Conservation (phyloP, 2,888 invertebrate genomes). For the Nephrotoma guestfalica region DNA sequence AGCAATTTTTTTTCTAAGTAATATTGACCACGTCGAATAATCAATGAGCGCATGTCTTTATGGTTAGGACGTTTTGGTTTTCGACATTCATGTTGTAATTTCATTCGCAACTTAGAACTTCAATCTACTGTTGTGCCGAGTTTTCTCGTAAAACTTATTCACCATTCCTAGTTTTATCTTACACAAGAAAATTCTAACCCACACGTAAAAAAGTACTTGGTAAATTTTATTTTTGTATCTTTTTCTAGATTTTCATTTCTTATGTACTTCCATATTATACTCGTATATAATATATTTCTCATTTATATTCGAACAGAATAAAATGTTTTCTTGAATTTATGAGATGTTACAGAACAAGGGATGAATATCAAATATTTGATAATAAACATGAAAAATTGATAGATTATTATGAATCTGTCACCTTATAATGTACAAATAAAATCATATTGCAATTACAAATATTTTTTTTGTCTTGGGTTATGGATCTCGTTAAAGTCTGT, state of each 20-base stretch:
- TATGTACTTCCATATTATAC: background rate
- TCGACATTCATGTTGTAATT: too few species aligned
- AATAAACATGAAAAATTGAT: background rate
- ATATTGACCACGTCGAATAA: too few species aligned
- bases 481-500: background rate
- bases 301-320: background rate
- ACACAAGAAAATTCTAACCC: background rate
- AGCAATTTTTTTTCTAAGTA: too few species aligned
- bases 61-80: too few species aligned
- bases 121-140: too few species aligned
- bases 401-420: background rate
- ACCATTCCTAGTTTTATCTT: too few species aligned
- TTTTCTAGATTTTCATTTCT: background rate
- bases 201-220: background rate
- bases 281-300: background rate
- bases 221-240: background rate
- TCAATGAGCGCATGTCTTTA: too few species aligned
- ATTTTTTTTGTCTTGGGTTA: background rate
- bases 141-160: too few species aligned
- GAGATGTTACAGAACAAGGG: background rate
- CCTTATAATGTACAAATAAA: background rate
- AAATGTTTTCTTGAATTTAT: background rate
- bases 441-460: background rate
- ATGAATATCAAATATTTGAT: background rate
- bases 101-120: too few species aligned